Evolutionary conservation across 2,113 vertebrate genomes (phyloP), one percentile per base, ranked within the genome.

Genomic region (Lanius collurio): DNA sequence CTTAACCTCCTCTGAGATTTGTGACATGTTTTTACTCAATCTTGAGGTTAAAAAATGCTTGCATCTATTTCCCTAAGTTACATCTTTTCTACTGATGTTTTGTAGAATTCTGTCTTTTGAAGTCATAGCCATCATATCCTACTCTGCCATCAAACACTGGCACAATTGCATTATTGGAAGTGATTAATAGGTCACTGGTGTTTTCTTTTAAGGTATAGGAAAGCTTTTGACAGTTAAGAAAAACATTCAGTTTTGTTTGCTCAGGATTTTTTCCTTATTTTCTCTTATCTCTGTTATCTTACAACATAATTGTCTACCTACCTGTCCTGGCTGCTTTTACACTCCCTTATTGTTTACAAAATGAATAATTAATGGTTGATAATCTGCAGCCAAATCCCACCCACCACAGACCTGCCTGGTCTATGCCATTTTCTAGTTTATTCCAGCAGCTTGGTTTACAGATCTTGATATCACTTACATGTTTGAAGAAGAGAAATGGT

Each of bases 351-450:
- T 98, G 93, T 96, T 97, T 97, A 93, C 87, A 68, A 74, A 96
- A 97, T 98, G 94, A 97, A 97, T 98, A 97, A 98, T 97, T 97
- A 80, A 97, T 96, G 74, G 78, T 5, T 82, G 93, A 97, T 97
- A 97, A 97, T 84, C 82, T 84, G 63, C 74, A 92, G 90, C 76
- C 94, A 86, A 75, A 87, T 68, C 84, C 77, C 76, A 94, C 89
- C 91, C 94, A 91, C 84, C 65, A 55, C 41, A 80, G 50, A 84
- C 89, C 71, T 93, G 52, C 35, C 37, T 95, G 85, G 59, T 92
- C 89, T 76, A 82, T 94, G 77, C 37, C 41, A 91, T 96, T 97
- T 97, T 96, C 90, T 78, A 73, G 64, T 50, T 96, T 96, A 85
- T 97, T 94, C 91, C 77, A 95, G 73, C 80, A 87, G 71, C 67